Evolutionary conservation across 2,113 vertebrate species (phyloP), one percentile per base, ranked within the genome.

Genomic region (Empidonax traillii): DNA sequence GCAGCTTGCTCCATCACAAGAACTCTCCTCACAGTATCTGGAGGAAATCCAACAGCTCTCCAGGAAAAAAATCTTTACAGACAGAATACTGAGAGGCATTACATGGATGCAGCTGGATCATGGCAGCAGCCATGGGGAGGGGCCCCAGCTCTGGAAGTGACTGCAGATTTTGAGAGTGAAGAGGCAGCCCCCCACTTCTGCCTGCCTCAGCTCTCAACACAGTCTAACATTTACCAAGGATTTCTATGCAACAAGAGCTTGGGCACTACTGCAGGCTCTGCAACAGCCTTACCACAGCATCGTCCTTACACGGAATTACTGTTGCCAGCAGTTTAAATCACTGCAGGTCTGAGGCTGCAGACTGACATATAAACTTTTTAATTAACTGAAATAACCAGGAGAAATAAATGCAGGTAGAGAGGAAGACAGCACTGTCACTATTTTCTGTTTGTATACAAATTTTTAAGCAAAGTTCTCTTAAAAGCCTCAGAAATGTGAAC

Each of bases 211-310:
- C 33, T 85, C 51, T 43, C 56, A 46, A 3, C 9, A 12, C 4
- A 22, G 23, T 7, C 55, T 1, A 5, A 74, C 12, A 52, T 8
- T 41, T 59, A 14, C 14, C 39, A 31, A 25, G 33, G 47, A 27
- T 25, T 66, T 12, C 33, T 27, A 9, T 0, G 0, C 22, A 47
- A 6, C 11, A 28, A 65, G 25, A 27, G 55, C 44, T n/a, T 2
- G 0, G 23, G 35, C 16, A 55, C 31, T 6, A 8, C 23, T 8
- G 0, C 0, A 1, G 1, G 24, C 41, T 21, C 47, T 53, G 28
- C 24, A 22, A 49, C 65, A 46, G 39, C 33, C 22, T 46, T 47
- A 47, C 65, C 23, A 55, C 5, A 2, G n/a, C 10, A 12, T 24
- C 20, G 55, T 52, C 23, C 31, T 6, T 51, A 47, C 1, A 1